A percentile compares a stretch with the other conserved stretches of the same genome.
These are phyloP conservation scores for Caenorhabditis briggsae DNA, from an alignment of 1,140 invertebrate genomes.

Conservation along the genomic window DNA sequence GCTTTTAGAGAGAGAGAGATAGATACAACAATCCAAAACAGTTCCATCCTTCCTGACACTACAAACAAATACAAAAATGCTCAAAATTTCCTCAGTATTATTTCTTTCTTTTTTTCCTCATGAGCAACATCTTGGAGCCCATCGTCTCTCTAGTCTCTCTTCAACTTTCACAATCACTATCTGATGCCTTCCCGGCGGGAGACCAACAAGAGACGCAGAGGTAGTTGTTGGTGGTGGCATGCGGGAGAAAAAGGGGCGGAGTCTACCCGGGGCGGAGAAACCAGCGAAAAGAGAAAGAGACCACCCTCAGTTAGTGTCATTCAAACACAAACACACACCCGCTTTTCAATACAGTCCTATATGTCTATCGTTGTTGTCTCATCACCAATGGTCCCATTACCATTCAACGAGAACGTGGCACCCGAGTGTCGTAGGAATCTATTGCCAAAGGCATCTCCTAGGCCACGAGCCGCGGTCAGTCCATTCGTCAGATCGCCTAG, in stretches of 20 bases:
- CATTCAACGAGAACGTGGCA: constrained; percentile 37
- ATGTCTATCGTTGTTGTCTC: constrained; percentile 7
- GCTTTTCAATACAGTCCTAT: neutral
- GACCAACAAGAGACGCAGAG: neutral
- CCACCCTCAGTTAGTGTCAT: constrained; percentile 5
- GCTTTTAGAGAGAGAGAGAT: neutral
- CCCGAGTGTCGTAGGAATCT: constrained; percentile 34
- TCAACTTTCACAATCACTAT: neutral
- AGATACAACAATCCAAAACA: neutral
- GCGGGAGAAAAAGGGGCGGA: neutral
- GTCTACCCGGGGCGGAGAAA: neutral
- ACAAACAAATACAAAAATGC: neutral
- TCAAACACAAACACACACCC: neutral
- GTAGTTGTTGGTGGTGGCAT: neutral
- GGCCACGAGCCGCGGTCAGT: neutral
- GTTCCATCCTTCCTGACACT: neutral
- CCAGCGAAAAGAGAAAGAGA: neutral
- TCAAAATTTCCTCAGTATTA: neutral
- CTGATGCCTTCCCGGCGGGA: neutral
- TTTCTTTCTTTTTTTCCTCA: neutral
- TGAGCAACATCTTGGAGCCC: constrained; percentile 10
- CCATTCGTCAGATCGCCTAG: constrained; percentile 4
- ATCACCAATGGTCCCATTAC: constrained; percentile 19
- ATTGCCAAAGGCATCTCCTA: neutral
- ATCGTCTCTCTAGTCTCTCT: neutral